Base-by-base conservation (phyloP, 2,888 invertebrate species). In the Agrotis exclamationis region DNA sequence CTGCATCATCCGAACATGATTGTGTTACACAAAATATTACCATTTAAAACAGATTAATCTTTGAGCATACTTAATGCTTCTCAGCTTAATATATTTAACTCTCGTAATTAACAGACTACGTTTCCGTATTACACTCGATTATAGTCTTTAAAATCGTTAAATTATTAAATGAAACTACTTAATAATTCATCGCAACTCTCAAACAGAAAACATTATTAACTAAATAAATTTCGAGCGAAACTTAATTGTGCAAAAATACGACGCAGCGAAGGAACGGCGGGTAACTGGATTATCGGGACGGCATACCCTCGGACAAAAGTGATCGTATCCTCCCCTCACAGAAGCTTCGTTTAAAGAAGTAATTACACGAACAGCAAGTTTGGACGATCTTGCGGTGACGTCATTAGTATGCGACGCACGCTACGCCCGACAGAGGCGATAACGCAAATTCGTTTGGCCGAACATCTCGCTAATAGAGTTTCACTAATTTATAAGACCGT, bases 401-500 rank as follows among this genome's bases (percentile, higher is more conserved):
- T 85, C 90, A 92, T 96, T 95, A 95, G 93, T 95, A 96, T 96
- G 94, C 96, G 90, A 87, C 89, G 85, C 91, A 91, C 93, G 94
- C 90, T 86, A 87, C 86, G 87, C 89, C 89, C 90, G 90, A 93
- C 88, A 88, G 90, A 93, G 94, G 95, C 95, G 96, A 96, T 96
- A 96, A 96, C 95, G 94, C 95, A 95, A 96, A 96, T 96, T 96
- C 95, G 95, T 94, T 95, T 95, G 93, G 91, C 90, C 93, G 94
- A 95, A 94, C 95, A 95, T 96, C 95, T 92, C 93, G 95, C 94
- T 96, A 96, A 96, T 96, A 96, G 96, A 96, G 96, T 96, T 96
- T 95, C 94, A 94, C 95, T 96, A 95, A 96, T 96, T 96, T 96
- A 95, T 95, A 95, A 95, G 95, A 90, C 92, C 91, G 93, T 94